phyloP scores from a whole-genome alignment of 1,140 invertebrate species.

The Rhagoletis zephyria region DNA sequence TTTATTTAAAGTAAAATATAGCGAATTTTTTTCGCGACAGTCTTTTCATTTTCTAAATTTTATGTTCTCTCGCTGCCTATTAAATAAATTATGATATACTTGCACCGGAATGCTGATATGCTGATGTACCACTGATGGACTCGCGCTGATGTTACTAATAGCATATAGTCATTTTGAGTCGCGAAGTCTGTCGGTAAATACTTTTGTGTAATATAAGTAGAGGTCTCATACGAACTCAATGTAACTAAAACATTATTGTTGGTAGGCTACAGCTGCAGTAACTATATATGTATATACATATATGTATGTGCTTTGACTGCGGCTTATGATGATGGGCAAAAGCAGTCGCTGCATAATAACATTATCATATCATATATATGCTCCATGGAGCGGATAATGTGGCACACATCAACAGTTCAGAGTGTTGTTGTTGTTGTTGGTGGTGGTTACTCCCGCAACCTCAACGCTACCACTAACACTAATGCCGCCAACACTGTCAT shows the following conservation, averaged over 20 bases:
- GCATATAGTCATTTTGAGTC: neutral
- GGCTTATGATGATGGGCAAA: constrained; percentile 47
- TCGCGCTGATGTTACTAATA: constrained; percentile 22
- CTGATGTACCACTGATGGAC: constrained; percentile 40
- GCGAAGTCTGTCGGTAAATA: neutral
- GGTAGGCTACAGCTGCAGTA: constrained; percentile 21
- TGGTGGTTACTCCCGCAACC: constrained; percentile 36
- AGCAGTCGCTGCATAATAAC: constrained; percentile 46
- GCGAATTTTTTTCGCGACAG: neutral
- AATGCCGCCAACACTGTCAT: constrained; percentile 2
- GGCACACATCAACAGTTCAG: constrained; percentile 40
- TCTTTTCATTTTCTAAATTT: neutral
- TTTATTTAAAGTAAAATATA: neutral
- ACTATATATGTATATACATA: neutral
- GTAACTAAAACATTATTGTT: neutral
- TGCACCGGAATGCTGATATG: neutral
- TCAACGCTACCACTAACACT: constrained; percentile 30
- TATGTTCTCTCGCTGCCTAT: neutral
- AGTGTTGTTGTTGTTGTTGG: constrained; percentile 7
- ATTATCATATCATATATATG: constrained; percentile 48
- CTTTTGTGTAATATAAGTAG: constrained; percentile 14
- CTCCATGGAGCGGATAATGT: constrained; percentile 42
- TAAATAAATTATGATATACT: constrained; percentile 50
- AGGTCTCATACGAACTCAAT: constrained; percentile 23
- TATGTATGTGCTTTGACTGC: constrained; percentile 12